Conservation (phyloP, 92 coral and sea anemone genomes). For the Isaurus tuberculatus region DNA sequence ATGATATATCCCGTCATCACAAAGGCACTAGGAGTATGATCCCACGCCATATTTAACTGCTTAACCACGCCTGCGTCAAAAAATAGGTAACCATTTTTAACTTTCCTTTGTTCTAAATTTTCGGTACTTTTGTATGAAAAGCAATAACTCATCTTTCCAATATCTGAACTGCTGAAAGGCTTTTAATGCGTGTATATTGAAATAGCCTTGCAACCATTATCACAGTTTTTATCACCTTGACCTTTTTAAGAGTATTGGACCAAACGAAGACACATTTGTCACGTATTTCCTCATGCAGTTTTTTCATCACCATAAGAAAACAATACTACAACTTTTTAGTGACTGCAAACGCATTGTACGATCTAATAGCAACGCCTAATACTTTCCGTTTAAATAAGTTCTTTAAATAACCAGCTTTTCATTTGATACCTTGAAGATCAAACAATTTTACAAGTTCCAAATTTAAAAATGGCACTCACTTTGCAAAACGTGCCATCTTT, state of each 20-base stretch:
- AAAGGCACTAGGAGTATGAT: not conserved
- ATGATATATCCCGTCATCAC: not conserved
- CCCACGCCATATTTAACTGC: not conserved
- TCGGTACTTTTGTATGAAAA: not conserved
- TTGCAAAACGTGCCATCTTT: constrained; percentile 73
- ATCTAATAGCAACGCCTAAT: not conserved
- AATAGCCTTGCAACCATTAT: not conserved
- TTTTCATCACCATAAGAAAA: not conserved
- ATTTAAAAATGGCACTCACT: constrained; percentile 41
- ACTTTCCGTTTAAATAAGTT: constrained; percentile 2
- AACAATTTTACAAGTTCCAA: not conserved
- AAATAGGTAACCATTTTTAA: not conserved
- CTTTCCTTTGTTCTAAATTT: not conserved
- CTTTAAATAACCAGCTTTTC: not conserved
- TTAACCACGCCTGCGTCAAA: not conserved
- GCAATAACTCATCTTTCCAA: not conserved
- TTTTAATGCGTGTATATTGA: constrained; percentile 12
- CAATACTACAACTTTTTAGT: not conserved
- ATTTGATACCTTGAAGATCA: not conserved
- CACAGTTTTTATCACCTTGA: constrained; percentile 18
- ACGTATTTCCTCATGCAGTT: not conserved
- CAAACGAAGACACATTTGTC: not conserved
- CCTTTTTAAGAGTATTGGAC: constrained; percentile 3
- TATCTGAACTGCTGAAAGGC: constrained; percentile 6
- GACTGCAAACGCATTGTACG: not conserved